Percentiles rank a stretch among this genome's conserved stretches.
phyloP scores from a whole-genome alignment of 1,140 invertebrate genomes.

The Globodera rostochiensis region DNA sequence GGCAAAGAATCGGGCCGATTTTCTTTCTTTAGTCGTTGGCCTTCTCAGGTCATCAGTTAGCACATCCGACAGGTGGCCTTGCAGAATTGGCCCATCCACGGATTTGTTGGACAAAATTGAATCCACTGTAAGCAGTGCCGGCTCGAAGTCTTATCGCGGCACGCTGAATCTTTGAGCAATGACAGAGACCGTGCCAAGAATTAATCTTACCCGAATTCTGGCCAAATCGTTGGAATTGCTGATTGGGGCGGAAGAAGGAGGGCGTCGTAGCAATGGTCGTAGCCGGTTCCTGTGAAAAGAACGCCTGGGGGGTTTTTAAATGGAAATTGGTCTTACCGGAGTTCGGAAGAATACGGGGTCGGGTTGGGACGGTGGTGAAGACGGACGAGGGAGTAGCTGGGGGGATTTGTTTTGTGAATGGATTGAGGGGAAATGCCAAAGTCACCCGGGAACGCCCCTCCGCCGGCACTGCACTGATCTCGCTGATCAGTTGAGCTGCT shows the following conservation, averaged over 20 bases:
- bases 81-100: conserved; percentile 44
- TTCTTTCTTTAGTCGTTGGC: background rate
- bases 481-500: conserved; percentile 35
- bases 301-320: background rate
- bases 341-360: conserved; percentile 11
- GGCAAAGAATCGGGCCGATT: background rate
- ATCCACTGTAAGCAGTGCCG: conserved; percentile 38
- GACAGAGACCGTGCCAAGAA: background rate
- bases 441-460: background rate
- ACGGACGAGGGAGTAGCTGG: background rate
- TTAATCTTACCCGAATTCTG: background rate
- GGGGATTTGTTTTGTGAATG: background rate
- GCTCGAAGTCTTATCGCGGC: conserved; percentile 28
- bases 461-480: conserved; percentile 3
- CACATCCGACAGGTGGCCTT: conserved; percentile 44
- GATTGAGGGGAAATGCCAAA: background rate
- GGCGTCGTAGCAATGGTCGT: conserved; percentile 10
- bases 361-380: conserved; percentile 1
- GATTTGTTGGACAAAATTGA: conserved; percentile 34
- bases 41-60: conserved; percentile 23
- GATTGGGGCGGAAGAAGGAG: conserved; percentile 1
- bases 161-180: conserved; percentile 17
- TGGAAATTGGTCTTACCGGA: conserved; percentile 5
- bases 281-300: background rate
- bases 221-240: conserved; percentile 18